These are phyloP conservation scores for Corythoichthys haematopterus DNA, from an alignment of 2,113 vertebrate genomes.

Conservation along the genomic window DNA sequence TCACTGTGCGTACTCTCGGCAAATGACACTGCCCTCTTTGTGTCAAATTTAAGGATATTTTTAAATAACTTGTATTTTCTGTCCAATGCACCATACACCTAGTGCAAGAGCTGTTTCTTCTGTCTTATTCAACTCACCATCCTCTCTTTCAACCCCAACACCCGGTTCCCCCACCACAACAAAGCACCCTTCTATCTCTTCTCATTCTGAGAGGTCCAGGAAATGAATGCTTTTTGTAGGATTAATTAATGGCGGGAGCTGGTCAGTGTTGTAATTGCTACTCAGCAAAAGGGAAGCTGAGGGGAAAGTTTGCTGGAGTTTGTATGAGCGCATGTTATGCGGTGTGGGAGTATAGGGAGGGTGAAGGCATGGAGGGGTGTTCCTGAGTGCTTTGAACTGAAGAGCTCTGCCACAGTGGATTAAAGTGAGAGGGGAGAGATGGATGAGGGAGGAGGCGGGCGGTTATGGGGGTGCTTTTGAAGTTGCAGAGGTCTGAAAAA, in stretches of 20 bases:
- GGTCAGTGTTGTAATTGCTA: conserved; percentile 96
- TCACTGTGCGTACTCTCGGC: conserved; percentile 52
- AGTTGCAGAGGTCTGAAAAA: conserved; percentile 86
- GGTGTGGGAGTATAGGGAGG: conserved; percentile 13
- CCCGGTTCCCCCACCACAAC: conserved; percentile 66
- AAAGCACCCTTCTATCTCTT: conserved; percentile 77
- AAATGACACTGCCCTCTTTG: background rate
- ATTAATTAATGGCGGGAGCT: conserved; percentile 98
- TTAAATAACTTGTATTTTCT: background rate
- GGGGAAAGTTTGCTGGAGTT: conserved; percentile 86
- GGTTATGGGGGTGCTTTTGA: conserved; percentile 84
- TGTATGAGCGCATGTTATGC: conserved; percentile 59
- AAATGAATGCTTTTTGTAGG: conserved; percentile 97
- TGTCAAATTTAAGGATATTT: background rate
- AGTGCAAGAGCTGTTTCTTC: conserved; percentile 81
- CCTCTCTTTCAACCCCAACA: conserved; percentile 74
- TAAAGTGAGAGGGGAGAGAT: conserved; percentile 85
- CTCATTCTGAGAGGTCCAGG: conserved; percentile 93
- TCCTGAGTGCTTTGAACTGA: conserved; percentile 97
- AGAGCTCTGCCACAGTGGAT: conserved; percentile 91
- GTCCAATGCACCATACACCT: conserved; percentile 67
- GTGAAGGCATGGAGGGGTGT: conserved; percentile 62
- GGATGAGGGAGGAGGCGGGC: conserved; percentile 64
- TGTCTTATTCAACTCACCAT: conserved; percentile 49
- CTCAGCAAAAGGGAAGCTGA: conserved; percentile 78